phyloP scores from a whole-genome alignment of 2,113 vertebrate genomes.

The Tupaia tana region DNA sequence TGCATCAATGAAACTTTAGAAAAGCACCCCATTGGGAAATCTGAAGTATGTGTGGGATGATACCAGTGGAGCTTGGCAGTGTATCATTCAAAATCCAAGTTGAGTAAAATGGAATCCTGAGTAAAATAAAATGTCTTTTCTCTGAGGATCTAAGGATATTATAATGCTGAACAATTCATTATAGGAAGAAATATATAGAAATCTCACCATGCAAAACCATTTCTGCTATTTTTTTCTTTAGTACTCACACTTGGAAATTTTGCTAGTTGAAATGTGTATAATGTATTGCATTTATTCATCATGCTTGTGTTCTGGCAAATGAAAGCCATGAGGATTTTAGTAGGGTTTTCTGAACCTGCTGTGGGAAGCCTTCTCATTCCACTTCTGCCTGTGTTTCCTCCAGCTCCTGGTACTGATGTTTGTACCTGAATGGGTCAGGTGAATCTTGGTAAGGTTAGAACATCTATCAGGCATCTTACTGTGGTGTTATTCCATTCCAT shows the following conservation, averaged over 20 bases:
- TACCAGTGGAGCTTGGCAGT: neutral
- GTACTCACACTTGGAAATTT: neutral
- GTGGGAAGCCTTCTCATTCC: neutral
- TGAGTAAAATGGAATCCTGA: neutral
- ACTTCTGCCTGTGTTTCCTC: neutral
- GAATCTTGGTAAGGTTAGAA: neutral
- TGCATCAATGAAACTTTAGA: neutral
- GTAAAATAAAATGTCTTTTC: slow-evolving; percentile 1
- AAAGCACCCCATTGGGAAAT: neutral
- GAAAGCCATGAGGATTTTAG: slow-evolving; percentile 24
- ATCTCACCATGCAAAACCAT: neutral
- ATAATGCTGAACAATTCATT: neutral
- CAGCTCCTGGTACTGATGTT: neutral
- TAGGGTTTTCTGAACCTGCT: neutral
- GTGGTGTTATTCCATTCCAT: slow-evolving; percentile 22
- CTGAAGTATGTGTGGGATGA: neutral
- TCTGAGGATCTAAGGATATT: neutral
- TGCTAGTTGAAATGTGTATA: neutral
- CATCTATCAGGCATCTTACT: neutral
- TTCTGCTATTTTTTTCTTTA: neutral
- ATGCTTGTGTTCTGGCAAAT: slow-evolving; percentile 19
- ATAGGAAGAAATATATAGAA: neutral
- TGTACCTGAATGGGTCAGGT: slow-evolving; percentile 5
- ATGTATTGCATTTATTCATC: neutral
- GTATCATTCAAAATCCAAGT: neutral